These are phyloP conservation scores for Macrotis lagotis DNA, from an alignment of 2,113 vertebrate genomes.

Conservation along the genomic window DNA sequence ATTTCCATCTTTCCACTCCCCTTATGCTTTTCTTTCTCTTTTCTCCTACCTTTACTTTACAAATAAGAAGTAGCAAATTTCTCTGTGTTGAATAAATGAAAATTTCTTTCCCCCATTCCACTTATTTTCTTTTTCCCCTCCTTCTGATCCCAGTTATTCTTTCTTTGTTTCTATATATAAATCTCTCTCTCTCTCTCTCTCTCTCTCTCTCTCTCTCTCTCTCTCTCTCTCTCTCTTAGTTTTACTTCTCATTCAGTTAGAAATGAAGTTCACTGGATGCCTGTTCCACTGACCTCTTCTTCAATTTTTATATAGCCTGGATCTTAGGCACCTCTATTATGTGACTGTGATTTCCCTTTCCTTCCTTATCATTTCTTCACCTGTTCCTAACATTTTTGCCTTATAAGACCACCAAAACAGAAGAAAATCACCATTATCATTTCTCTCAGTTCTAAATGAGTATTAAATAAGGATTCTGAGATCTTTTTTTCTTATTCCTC, in stretches of 20 bases:
- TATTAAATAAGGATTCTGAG: background rate
- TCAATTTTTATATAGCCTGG: background rate
- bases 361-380: background rate
- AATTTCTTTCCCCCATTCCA: background rate
- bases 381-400: background rate
- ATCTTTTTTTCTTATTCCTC: background rate
- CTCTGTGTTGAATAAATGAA: background rate
- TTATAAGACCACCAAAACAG: background rate
- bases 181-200: background rate
- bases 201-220: fast-evolving
- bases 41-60: background rate
- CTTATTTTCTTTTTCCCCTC: background rate
- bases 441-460: background rate
- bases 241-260: background rate
- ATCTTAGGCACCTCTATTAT: background rate
- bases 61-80: background rate
- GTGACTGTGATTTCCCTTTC: background rate
- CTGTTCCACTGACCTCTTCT: background rate
- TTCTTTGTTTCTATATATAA: fast-evolving
- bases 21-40: background rate
- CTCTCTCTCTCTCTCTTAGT: background rate
- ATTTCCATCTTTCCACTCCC: background rate
- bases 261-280: background rate
- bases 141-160: background rate
- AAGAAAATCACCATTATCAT: background rate